Percentiles rank a stretch among this genome's conserved stretches.
Conservation (phyloP, 2,797 vertebrate genomes). For the Gadopsis bispinosus region DNA sequence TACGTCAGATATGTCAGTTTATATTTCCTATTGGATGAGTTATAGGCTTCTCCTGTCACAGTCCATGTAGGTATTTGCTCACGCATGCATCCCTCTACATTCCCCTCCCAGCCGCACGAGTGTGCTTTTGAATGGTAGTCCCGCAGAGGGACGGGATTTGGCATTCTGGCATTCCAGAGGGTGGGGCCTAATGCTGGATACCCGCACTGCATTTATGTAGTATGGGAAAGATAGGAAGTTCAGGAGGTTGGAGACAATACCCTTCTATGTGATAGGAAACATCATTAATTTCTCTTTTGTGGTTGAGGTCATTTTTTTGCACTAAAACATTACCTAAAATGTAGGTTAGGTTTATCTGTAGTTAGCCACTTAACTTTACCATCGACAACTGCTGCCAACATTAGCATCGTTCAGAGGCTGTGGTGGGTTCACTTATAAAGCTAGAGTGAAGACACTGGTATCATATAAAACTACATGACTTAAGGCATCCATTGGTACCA, state of each 20-base stretch:
- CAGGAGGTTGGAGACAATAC: background rate
- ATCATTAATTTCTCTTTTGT: background rate
- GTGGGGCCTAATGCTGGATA: slow-evolving; percentile 26
- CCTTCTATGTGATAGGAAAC: background rate
- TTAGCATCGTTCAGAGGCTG: no score
- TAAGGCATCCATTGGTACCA: no score
- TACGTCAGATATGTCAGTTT: background rate
- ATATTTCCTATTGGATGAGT: background rate
- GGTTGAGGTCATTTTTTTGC: background rate
- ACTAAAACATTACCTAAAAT: background rate
- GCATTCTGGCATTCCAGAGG: slow-evolving; percentile 56
- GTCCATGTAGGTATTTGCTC: background rate
- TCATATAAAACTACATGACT: no score
- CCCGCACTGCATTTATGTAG: slow-evolving; percentile 51
- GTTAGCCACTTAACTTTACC: no score
- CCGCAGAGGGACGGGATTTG: slow-evolving; percentile 13
- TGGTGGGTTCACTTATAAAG: no score
- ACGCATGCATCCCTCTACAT: background rate
- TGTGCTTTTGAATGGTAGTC: slow-evolving; percentile 38
- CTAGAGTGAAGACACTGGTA: no score
- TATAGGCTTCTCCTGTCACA: background rate
- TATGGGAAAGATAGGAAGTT: slow-evolving; percentile 25
- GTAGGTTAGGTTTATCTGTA: background rate
- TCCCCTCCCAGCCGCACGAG: background rate
- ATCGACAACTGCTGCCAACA: no score